phyloP scores from a whole-genome alignment of 2,888 invertebrate species.

The Cinara cedri region DNA sequence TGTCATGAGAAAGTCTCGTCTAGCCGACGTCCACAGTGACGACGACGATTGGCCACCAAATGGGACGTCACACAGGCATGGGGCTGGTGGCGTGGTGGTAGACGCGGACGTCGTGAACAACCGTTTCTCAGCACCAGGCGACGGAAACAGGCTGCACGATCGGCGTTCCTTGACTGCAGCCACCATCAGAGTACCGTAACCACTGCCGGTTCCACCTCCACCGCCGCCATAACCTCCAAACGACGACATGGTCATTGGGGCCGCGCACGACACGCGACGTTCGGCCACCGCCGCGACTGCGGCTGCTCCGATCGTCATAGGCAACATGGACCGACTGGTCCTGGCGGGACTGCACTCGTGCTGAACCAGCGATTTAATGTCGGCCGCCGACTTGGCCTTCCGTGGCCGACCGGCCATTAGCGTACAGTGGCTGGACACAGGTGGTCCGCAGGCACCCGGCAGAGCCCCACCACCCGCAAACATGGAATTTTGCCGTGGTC shows the following conservation, averaged over 20 bases:
- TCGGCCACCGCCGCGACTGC: conserved; percentile 55
- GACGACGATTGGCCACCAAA: conserved; percentile 35
- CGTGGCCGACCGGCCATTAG: conserved; percentile 68
- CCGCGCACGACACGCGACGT: conserved; percentile 56
- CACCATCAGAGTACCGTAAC: conserved; percentile 45
- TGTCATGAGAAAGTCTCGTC: conserved; percentile 57
- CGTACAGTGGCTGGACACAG: conserved; percentile 60
- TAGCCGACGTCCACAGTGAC: conserved; percentile 38
- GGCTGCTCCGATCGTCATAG: conserved; percentile 58
- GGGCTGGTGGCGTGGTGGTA: conserved; percentile 32
- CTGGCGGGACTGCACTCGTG: conserved; percentile 59
- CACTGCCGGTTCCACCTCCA: not conserved
- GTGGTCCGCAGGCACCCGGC: conserved; percentile 70
- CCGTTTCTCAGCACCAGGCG: conserved; percentile 40
- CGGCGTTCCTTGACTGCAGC: conserved; percentile 56
- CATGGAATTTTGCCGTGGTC: conserved; percentile 81
- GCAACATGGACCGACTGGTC: conserved; percentile 60
- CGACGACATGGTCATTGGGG: conserved; percentile 50
- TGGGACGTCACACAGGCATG: conserved; percentile 46
- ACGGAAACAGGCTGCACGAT: conserved; percentile 58
- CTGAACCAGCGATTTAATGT: conserved; percentile 75
- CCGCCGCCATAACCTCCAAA: conserved; percentile 9
- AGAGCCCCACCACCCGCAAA: conserved; percentile 77
- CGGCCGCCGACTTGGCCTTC: conserved; percentile 82
- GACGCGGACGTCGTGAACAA: conserved; percentile 29